Conservation (phyloP, 2,888 invertebrate species). For the Helicoverpa assulta region DNA sequence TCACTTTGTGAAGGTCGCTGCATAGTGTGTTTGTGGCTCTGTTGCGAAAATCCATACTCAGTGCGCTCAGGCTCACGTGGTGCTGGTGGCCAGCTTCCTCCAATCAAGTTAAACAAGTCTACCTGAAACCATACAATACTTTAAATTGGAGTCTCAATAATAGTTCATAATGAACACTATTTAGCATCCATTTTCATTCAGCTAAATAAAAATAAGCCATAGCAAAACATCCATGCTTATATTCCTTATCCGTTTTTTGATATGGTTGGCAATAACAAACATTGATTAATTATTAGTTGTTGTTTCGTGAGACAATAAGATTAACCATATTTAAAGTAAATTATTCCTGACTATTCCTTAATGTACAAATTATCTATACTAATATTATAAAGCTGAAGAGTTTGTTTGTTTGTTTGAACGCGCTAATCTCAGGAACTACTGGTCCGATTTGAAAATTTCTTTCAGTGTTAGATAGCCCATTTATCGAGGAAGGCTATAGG, state of each 20-base stretch:
- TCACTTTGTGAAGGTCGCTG: constrained; percentile 81
- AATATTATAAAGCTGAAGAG: too few species aligned
- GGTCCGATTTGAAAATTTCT: too few species aligned
- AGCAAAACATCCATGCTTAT: constrained; percentile 18
- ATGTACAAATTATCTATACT: too few species aligned
- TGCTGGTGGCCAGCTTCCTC: constrained; percentile 88
- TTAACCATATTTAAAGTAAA: too few species aligned
- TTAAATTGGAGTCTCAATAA: constrained; percentile 6
- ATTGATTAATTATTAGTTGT: too few species aligned
- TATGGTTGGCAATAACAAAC: too few species aligned
- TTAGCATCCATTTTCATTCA: constrained; percentile 11
- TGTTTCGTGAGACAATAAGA: too few species aligned
- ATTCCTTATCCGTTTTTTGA: not conserved
- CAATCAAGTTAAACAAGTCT: constrained; percentile 85
- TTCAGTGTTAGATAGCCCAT: too few species aligned
- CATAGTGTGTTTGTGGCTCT: constrained; percentile 77
- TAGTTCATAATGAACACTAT: not conserved
- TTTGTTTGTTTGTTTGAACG: too few species aligned
- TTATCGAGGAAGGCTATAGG: too few species aligned
- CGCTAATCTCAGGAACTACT: too few species aligned
- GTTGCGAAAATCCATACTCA: constrained; percentile 81
- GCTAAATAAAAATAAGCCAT: not conserved
- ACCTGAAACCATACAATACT: constrained; percentile 71
- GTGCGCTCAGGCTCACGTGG: constrained; percentile 76
- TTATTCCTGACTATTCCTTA: too few species aligned